phyloP scores from a whole-genome alignment of 2,113 vertebrate genomes.

The Brachypteracias leptosomus region DNA sequence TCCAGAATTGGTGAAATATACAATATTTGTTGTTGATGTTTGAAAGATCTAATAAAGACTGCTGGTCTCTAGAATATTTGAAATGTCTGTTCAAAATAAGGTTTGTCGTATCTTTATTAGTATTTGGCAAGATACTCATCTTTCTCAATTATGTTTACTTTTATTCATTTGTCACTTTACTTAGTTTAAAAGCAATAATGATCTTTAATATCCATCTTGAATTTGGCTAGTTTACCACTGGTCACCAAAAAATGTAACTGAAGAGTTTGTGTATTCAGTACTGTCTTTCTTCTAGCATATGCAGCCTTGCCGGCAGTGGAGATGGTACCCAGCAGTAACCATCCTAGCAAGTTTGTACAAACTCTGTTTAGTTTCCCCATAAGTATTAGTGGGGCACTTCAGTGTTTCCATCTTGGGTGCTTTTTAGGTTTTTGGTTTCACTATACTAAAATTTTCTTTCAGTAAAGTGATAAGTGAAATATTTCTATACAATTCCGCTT shows the following conservation, averaged over 20 bases:
- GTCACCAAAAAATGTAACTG: background rate
- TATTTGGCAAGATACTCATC: background rate
- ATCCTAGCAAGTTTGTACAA: background rate
- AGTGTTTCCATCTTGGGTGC: background rate
- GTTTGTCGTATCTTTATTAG: background rate
- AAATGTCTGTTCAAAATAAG: background rate
- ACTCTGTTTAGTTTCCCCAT: background rate
- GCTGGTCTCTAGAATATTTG: background rate
- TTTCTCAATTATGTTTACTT: background rate
- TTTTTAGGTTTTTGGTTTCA: background rate
- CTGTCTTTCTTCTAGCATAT: background rate
- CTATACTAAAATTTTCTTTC: background rate
- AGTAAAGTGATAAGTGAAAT: background rate
- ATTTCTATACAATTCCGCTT: background rate
- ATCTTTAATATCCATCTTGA: background rate
- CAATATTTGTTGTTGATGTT: background rate
- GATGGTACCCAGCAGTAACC: background rate
- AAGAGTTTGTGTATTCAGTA: background rate
- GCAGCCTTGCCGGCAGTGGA: background rate
- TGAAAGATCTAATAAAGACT: background rate
- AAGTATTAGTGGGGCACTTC: background rate
- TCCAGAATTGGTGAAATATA: background rate
- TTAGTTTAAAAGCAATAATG: background rate
- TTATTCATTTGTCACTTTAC: background rate
- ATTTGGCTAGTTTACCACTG: background rate